phyloP scores from a whole-genome alignment of 2,113 vertebrate species.

The Elephantulus edwardii region DNA sequence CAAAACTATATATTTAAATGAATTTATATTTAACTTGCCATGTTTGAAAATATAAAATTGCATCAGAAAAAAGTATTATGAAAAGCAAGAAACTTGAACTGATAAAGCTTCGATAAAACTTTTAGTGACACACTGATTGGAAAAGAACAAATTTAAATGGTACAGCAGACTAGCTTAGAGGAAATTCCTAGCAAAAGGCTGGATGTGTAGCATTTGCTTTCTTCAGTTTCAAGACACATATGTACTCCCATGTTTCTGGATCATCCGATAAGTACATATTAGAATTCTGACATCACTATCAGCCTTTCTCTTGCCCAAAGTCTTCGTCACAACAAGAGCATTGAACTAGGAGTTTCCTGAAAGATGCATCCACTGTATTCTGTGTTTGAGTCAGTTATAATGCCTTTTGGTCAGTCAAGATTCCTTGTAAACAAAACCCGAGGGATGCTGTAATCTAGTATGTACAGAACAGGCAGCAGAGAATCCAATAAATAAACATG shows the following conservation, averaged over 20 bases:
- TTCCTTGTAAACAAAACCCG: conserved; percentile 96
- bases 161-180: conserved; percentile 80
- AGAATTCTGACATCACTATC: conserved; percentile 57
- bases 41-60: conserved; percentile 94
- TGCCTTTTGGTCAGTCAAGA: conserved; percentile 97
- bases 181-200: conserved; percentile 76
- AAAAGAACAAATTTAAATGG: conserved; percentile 76
- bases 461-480: conserved; percentile 91
- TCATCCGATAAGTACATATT: conserved; percentile 68
- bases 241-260: conserved; percentile 79
- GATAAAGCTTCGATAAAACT: conserved; percentile 89
- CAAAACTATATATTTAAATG: conserved; percentile 99
- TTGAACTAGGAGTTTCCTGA: conserved; percentile 79
- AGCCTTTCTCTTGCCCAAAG: conserved; percentile 48
- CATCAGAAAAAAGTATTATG: conserved; percentile 92
- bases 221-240: conserved; percentile 68
- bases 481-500: conserved; percentile 98
- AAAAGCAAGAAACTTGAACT: conserved; percentile 91
- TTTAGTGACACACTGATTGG: conserved; percentile 82
- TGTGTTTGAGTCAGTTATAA: conserved; percentile 82
- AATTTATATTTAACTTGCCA: conserved; percentile 99
- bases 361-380: conserved; percentile 77
- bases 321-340: conserved; percentile 72
- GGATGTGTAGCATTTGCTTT: neutral
- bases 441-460: conserved; percentile 90